Evolutionary conservation across 2,888 invertebrate species (phyloP).

Genomic region (Scaptomyza cyrtandrae): DNA sequence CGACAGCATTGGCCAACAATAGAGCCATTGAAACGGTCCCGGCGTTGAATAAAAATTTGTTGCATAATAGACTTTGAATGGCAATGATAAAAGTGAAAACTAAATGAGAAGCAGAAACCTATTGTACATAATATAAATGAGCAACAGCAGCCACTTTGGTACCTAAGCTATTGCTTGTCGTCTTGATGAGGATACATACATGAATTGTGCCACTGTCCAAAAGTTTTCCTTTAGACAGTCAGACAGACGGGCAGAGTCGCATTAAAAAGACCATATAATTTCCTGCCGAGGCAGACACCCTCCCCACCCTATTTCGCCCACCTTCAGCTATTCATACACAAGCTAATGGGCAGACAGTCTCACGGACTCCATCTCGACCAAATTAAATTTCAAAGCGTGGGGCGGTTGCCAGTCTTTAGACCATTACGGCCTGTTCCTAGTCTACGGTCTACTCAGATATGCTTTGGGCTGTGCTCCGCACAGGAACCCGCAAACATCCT

Average conservation of each 20-base stretch:
- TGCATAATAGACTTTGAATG: conserved; percentile 64
- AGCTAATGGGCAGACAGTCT: conserved; percentile 35
- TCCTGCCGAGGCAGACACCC: conserved; percentile 33
- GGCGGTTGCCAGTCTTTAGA: conserved; percentile 53
- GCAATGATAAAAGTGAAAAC: conserved; percentile 65
- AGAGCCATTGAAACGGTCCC: conserved; percentile 15
- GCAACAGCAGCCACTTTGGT: conserved; percentile 25
- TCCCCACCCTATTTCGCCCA: neutral
- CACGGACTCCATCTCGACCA: conserved; percentile 24
- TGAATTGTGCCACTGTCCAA: conserved; percentile 37
- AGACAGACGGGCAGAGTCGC: conserved; percentile 2
- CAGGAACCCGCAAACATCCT: conserved; percentile 76
- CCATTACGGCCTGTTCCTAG: conserved; percentile 38
- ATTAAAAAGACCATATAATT: conserved; percentile 53
- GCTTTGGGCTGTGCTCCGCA: conserved; percentile 18
- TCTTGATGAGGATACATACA: conserved; percentile 41
- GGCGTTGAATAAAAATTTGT: conserved; percentile 45
- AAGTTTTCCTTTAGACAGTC: conserved; percentile 35
- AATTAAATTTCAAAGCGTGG: conserved; percentile 63
- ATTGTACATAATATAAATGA: conserved; percentile 58
- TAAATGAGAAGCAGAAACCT: conserved; percentile 61
- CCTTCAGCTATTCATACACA: conserved; percentile 39
- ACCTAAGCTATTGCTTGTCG: conserved; percentile 23
- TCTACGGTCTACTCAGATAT: conserved; percentile 12
- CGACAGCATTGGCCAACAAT: conserved; percentile 30